Percentiles rank a stretch among this genome's conserved stretches.
Evolutionary conservation across 2,888 invertebrate genomes (phyloP).

Genomic region (Caenorhabditis sp.): DNA sequence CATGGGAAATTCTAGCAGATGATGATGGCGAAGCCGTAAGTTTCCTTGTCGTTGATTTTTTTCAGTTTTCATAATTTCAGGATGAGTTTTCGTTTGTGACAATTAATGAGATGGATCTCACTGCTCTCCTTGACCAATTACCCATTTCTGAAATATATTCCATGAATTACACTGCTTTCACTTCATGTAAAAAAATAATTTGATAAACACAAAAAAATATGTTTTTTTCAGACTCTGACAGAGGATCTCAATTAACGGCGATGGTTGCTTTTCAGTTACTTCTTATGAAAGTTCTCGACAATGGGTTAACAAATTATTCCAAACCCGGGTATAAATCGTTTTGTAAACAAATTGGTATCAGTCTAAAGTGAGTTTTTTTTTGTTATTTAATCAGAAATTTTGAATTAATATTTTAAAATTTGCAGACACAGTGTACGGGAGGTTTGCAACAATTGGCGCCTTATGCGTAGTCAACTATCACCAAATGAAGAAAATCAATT

Average conservation of each 20-base stretch:
- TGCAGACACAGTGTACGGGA: conserved; percentile 60
- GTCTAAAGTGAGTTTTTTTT: conserved; percentile 55
- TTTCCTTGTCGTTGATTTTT: background rate
- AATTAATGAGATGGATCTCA: conserved; percentile 62
- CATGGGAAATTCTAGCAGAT: conserved; percentile 55
- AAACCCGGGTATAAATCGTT: conserved; percentile 55
- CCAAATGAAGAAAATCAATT: conserved; percentile 40
- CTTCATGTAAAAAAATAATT: conserved; percentile 43
- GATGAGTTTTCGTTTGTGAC: conserved; percentile 54
- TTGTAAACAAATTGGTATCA: conserved; percentile 64
- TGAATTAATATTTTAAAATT: background rate
- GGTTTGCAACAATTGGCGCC: conserved; percentile 60
- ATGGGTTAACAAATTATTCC: conserved; percentile 64
- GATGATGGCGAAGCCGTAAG: conserved; percentile 42
- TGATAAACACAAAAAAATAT: background rate
- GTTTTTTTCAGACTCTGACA: conserved; percentile 53
- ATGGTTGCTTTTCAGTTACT: conserved; percentile 62
- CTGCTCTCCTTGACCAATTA: conserved; percentile 63
- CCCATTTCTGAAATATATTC: conserved; percentile 61
- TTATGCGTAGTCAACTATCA: conserved; percentile 34
- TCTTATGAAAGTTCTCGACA: conserved; percentile 62
- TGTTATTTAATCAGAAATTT: no score
- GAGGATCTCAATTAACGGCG: conserved; percentile 54
- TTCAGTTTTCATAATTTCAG: conserved; percentile 1
- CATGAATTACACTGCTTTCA: conserved; percentile 56